Base-by-base conservation (phyloP, 2,888 invertebrate species). In the Phengaris alcon region DNA sequence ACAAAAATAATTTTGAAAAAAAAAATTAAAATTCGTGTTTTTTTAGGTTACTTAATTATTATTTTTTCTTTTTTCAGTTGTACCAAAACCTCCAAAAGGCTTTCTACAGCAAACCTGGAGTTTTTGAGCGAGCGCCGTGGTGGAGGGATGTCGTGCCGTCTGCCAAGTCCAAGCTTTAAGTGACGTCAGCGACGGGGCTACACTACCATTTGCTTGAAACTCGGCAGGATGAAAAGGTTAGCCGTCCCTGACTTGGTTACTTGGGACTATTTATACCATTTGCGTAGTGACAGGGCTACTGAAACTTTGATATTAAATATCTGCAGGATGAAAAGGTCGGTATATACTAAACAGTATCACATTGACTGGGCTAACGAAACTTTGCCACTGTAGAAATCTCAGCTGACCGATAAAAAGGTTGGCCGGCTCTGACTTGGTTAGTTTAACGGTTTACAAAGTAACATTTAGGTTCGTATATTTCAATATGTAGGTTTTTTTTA, bases 61-160 rank as follows among this genome's bases (percentile, higher is more conserved):
- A 48, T 15, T 59, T 77, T 75, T 75, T 75, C 74, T 55, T 74
- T 78, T 82, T 76, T 3, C 90, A 96, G 96, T 85, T 97, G 81
- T 96, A 96, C 86, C 95, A 97, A 86, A 95, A 96, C 84, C 92
- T 97, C 15, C 96, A 97, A 85, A 94, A 94, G 77, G 94, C 95
- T 78, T 94, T 97, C 86, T 95, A 96, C 91, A 95, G 95, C 79
- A 95, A 95, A 80, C 94, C 95, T 0, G 95, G 95, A 6, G 95
- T 95, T 1, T 95, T 96, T 86, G 95, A 96, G 80, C 94, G 97
- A 75, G 96, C 97, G 3, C 80, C 93, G 1, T 97, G 97, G 97
- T 97, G 97, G 97, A 85, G 88, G 0, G 87, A 93, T 6, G 88
- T 91, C 0, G 85, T 88, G 54, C 87, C 88, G 0, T 72, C 72